These are phyloP conservation scores for Macrotrachela quadricornifera DNA, from an alignment of 1,140 invertebrate species.

Conservation along the genomic window DNA sequence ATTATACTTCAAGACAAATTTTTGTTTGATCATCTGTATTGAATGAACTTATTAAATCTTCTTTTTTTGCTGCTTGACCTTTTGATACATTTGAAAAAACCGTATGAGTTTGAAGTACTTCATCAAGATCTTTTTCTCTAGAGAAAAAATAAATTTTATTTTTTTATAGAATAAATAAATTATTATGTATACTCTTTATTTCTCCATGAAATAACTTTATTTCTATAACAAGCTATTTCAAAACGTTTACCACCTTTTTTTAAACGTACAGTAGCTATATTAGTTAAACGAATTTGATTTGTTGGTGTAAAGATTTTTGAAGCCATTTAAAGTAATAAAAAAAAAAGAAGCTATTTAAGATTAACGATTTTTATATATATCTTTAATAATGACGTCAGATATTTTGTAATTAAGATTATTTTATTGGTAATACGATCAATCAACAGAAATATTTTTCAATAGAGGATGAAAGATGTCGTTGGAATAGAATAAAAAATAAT, in stretches of 20 bases:
- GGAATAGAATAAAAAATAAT: too few species aligned
- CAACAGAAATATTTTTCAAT: too few species aligned
- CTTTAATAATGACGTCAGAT: too few species aligned
- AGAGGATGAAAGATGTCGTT: too few species aligned
- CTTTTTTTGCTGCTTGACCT: constrained; percentile 90
- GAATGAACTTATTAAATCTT: constrained; percentile 67
- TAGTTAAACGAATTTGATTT: constrained; percentile 94
- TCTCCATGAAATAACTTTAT: constrained; percentile 94
- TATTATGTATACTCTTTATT: constrained; percentile 43
- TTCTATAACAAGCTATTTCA: constrained; percentile 97
- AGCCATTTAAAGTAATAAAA: neutral
- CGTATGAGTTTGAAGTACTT: constrained; percentile 85
- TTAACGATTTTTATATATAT: too few species aligned
- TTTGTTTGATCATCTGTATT: constrained; percentile 36
- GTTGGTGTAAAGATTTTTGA: constrained; percentile 71
- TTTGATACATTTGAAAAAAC: constrained; percentile 96
- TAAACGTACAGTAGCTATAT: constrained; percentile 90
- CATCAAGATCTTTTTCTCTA: constrained; percentile 83
- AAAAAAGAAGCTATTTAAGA: too few species aligned
- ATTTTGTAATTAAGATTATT: too few species aligned
- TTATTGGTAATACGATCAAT: too few species aligned
- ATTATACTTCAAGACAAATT: constrained; percentile 36
- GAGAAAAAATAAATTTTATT: too few species aligned
- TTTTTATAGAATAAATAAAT: too few species aligned
- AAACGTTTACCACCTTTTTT: constrained; percentile 96